Conservation (phyloP, 1,140 invertebrate genomes). For the Ips typographus region DNA sequence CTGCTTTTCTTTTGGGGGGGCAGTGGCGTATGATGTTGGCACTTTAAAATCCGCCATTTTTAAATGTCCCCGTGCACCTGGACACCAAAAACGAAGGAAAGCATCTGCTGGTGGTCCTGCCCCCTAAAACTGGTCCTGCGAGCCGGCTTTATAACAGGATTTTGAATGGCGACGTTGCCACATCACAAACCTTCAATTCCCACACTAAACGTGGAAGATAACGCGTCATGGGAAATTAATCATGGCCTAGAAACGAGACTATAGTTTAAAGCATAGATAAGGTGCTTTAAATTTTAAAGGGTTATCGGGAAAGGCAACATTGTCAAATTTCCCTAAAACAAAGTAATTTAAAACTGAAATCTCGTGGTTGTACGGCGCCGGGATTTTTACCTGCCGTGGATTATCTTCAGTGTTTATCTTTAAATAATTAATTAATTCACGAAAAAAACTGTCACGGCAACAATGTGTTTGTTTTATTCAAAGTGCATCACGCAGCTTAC, state of each 20-base stretch:
- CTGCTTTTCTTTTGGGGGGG: too few species aligned
- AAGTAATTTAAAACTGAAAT: background rate
- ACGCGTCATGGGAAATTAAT: background rate
- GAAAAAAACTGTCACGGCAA: background rate
- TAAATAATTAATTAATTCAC: background rate
- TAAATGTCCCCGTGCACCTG: conserved; percentile 23
- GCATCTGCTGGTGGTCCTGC: conserved; percentile 28
- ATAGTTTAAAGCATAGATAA: conserved; percentile 1
- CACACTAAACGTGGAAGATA: too few species aligned
- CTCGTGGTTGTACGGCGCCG: background rate
- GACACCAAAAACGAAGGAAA: conserved; percentile 12
- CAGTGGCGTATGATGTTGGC: conserved; percentile 4
- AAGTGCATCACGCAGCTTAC: background rate
- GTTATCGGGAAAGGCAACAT: background rate
- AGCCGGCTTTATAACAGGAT: conserved; percentile 23
- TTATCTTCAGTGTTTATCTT: background rate
- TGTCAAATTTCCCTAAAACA: too few species aligned
- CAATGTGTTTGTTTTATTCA: background rate
- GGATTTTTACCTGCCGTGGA: background rate
- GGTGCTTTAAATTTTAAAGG: conserved; percentile 7
- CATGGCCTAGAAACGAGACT: background rate
- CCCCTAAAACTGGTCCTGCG: conserved; percentile 31
- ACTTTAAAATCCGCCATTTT: conserved; percentile 25
- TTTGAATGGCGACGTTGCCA: conserved; percentile 7
- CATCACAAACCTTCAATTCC: background rate